Percentiles rank a stretch among this genome's conserved stretches.
Evolutionary conservation across 1,140 invertebrate genomes (phyloP).

Genomic region (Cydia fagiglandana): DNA sequence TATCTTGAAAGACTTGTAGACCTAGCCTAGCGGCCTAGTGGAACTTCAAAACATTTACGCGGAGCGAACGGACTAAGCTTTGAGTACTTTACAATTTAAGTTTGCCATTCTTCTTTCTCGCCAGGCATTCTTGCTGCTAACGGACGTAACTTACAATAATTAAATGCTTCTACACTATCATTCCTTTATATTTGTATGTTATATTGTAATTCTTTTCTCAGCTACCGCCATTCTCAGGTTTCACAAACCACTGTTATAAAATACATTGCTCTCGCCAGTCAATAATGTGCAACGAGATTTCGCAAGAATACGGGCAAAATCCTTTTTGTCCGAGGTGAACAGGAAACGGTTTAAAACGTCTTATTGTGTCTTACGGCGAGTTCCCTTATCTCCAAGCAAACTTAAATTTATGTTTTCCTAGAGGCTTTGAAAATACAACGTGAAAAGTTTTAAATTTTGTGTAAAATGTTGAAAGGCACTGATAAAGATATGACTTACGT

Average conservation of each 20-base stretch:
- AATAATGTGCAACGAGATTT: constrained; percentile 25
- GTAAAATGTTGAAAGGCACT: background rate
- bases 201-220: background rate
- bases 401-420: constrained; percentile 31
- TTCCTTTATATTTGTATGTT: too few species aligned
- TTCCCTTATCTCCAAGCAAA: constrained; percentile 29
- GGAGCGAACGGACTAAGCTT: too few species aligned
- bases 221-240: background rate
- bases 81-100: too few species aligned
- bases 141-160: too few species aligned
- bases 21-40: too few species aligned
- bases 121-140: too few species aligned
- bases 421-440: constrained; percentile 21
- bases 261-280: background rate
- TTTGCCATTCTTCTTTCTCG: too few species aligned
- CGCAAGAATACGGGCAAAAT: constrained; percentile 5
- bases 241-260: background rate
- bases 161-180: too few species aligned
- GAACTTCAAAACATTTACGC: too few species aligned
- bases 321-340: constrained; percentile 28
- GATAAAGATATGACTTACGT: background rate
- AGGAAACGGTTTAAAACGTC: constrained; percentile 28
- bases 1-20: too few species aligned
- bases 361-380: constrained; percentile 29
- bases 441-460: constrained; percentile 6